Evolutionary conservation across 2,113 vertebrate genomes (phyloP).

Genomic region (Taurulus bubalis): DNA sequence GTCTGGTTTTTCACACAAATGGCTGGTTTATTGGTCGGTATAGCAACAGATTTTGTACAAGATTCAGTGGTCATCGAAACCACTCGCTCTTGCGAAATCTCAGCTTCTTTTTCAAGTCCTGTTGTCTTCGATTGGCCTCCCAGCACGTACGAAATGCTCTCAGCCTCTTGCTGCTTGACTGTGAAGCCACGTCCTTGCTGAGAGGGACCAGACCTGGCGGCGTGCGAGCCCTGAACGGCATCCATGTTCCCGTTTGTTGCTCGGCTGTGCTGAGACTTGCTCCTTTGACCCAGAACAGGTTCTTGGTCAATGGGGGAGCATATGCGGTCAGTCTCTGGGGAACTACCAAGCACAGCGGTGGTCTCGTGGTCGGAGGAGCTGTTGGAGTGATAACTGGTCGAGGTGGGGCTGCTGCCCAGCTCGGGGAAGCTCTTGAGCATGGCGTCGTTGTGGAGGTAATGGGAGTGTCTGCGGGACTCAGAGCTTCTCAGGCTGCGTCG

Average conservation of each 20-base stretch:
- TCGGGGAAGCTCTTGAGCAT: slow-evolving; percentile 66
- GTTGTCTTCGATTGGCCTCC: slow-evolving; percentile 28
- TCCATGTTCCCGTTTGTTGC: slow-evolving; percentile 23
- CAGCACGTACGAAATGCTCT: slow-evolving; percentile 51
- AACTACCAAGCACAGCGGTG: slow-evolving; percentile 61
- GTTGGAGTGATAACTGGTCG: slow-evolving; percentile 63
- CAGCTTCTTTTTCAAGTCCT: slow-evolving; percentile 40
- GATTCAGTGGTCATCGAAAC: slow-evolving; percentile 35
- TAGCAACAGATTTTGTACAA: slow-evolving; percentile 35
- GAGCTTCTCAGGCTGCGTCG: slow-evolving; percentile 79
- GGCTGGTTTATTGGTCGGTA: slow-evolving; percentile 9
- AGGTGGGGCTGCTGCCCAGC: slow-evolving; percentile 71
- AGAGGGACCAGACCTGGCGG: slow-evolving; percentile 34
- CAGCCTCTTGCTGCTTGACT: slow-evolving; percentile 45
- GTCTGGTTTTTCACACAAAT: slow-evolving; percentile 46
- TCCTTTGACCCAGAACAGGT: slow-evolving; percentile 6
- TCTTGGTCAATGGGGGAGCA: slow-evolving; percentile 61
- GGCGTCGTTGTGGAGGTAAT: slow-evolving; percentile 38
- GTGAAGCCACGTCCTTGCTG: slow-evolving; percentile 37
- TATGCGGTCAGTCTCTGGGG: slow-evolving; percentile 62
- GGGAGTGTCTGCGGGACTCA: slow-evolving; percentile 66
- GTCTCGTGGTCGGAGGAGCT: slow-evolving; percentile 69
- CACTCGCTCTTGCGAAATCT: slow-evolving; percentile 40
- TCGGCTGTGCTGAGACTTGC: slow-evolving; percentile 3
- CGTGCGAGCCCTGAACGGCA: slow-evolving; percentile 20